Evolutionary conservation across 2,888 invertebrate species (phyloP).

Genomic region (Bursaphelenchus okinawaensis): DNA sequence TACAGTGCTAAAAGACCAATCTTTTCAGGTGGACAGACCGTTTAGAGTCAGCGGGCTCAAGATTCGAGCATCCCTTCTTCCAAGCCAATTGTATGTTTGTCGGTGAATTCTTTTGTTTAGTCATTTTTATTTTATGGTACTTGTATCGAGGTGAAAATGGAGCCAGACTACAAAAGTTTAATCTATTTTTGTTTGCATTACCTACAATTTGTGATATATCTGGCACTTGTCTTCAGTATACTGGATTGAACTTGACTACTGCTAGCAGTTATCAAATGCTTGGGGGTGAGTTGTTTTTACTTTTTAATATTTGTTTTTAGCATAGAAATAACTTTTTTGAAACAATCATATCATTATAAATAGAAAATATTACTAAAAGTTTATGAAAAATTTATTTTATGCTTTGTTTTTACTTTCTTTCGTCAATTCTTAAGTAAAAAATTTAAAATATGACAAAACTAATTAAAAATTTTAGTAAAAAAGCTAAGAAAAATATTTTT

Average conservation of each 20-base stretch:
- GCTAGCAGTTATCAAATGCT: neutral
- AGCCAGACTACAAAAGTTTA: neutral
- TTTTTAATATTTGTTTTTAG: too few species aligned
- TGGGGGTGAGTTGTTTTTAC: neutral
- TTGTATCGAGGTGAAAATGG: neutral
- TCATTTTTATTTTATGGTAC: neutral
- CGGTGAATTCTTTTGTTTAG: neutral
- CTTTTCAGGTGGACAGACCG: neutral
- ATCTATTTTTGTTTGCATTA: neutral
- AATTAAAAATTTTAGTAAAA: too few species aligned
- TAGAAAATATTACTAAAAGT: too few species aligned
- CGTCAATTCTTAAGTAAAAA: too few species aligned
- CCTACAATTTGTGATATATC: neutral
- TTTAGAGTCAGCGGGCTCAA: neutral
- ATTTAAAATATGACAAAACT: too few species aligned
- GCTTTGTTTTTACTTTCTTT: too few species aligned
- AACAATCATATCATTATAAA: too few species aligned
- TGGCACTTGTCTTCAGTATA: neutral
- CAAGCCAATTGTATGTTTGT: constrained; percentile 5
- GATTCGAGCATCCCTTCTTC: constrained; percentile 7
- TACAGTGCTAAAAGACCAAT: too few species aligned
- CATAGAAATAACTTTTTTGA: too few species aligned
- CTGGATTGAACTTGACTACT: neutral
- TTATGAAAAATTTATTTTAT: too few species aligned
- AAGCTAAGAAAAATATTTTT: too few species aligned